A percentile compares a stretch with the other conserved stretches of the same genome.
Conservation (phyloP, 2,888 invertebrate genomes). For the Eupithecia tripunctaria region DNA sequence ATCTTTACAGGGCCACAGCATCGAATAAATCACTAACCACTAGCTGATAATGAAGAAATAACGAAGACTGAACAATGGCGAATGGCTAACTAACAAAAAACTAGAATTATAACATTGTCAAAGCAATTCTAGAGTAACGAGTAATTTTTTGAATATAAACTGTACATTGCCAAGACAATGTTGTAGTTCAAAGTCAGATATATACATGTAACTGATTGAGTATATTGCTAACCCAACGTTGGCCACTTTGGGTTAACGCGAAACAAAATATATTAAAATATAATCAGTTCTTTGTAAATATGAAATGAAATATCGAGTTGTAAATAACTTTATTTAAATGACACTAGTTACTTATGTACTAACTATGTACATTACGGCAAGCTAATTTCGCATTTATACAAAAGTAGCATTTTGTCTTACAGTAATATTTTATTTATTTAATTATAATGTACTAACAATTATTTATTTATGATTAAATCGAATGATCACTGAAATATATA, state of each 20-base stretch:
- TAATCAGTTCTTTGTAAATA: constrained; percentile 45
- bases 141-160: not conserved
- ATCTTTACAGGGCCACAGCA: constrained; percentile 33
- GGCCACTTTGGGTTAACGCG: not conserved
- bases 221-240: constrained; percentile 5
- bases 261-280: not conserved
- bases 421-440: constrained; percentile 65
- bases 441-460: constrained; percentile 67
- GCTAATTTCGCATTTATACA: constrained; percentile 78
- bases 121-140: not conserved
- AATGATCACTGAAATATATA: constrained; percentile 59
- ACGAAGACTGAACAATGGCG: constrained; percentile 34
- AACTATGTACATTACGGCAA: constrained; percentile 67
- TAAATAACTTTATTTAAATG: constrained; percentile 77
- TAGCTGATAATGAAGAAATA: constrained; percentile 10
- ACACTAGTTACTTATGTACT: constrained; percentile 61
- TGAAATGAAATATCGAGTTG: constrained; percentile 53
- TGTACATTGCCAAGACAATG: constrained; percentile 16
- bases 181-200: constrained; percentile 28
- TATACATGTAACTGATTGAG: constrained; percentile 15
- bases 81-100: constrained; percentile 31
- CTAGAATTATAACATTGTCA: constrained; percentile 45
- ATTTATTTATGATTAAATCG: constrained; percentile 75
- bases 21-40: constrained; percentile 3
- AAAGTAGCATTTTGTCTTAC: constrained; percentile 61